Percentiles rank a stretch among this genome's conserved stretches.
These are phyloP conservation scores for Aleiodes testaceus DNA, from an alignment of 2,888 invertebrate genomes.

Conservation along the genomic window DNA sequence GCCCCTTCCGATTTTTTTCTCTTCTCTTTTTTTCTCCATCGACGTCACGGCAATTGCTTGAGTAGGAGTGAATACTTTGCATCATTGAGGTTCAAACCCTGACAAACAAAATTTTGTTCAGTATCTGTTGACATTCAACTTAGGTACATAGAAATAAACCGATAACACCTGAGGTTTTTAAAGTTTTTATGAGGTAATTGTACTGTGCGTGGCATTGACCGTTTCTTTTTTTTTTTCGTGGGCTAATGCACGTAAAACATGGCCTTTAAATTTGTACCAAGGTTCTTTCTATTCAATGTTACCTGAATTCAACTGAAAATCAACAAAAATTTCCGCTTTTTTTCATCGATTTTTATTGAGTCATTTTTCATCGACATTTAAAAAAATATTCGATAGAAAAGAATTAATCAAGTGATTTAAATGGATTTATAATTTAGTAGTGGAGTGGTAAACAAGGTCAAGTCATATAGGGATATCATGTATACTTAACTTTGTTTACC, in stretches of 20 bases:
- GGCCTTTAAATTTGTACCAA: neutral
- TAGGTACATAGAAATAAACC: neutral
- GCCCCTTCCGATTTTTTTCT: conserved; percentile 2
- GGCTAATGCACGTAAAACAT: conserved; percentile 13
- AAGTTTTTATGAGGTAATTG: conserved; percentile 22
- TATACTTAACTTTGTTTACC: no score
- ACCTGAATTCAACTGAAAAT: neutral
- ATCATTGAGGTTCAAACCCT: no score
- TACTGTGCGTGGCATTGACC: conserved; percentile 21
- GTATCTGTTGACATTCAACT: no score
- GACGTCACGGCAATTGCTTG: no score
- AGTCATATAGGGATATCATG: no score
- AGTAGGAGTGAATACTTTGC: no score
- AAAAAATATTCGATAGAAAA: no score
- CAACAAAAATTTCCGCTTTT: conserved; percentile 1
- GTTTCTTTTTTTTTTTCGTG: conserved; percentile 1
- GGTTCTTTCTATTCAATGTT: neutral
- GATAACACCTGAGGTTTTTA: conserved; percentile 6
- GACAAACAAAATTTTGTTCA: no score
- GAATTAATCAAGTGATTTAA: no score
- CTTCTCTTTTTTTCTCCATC: neutral
- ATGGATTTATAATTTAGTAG: no score
- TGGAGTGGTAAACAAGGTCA: no score
- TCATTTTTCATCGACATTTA: no score
- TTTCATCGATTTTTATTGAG: neutral